phyloP scores from a whole-genome alignment of 1,140 invertebrate species.

The Bemisia tabaci region DNA sequence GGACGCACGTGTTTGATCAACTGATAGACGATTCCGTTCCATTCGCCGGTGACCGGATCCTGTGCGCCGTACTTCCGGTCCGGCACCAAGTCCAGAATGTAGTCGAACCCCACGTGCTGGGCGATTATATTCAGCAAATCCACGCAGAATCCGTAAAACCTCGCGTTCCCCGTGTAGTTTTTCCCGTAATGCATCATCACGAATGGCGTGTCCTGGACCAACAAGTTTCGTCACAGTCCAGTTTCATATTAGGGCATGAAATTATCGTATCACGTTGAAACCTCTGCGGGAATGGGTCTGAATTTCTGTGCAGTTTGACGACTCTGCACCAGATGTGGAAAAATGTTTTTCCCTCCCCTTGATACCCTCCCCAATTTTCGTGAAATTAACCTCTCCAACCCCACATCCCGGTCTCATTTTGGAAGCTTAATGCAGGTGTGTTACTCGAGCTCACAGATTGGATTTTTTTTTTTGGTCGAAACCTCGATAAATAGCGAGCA shows the following conservation, averaged over 20 bases:
- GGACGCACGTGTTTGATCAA: constrained; percentile 52
- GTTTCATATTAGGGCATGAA: neutral
- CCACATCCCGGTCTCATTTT: too few species aligned
- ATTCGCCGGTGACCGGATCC: constrained; percentile 49
- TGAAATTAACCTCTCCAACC: too few species aligned
- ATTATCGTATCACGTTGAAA: too few species aligned
- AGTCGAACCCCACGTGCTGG: constrained; percentile 54
- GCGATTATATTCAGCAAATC: constrained; percentile 52
- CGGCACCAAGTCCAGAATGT: constrained; percentile 54
- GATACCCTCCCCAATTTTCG: too few species aligned
- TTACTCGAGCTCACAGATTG: too few species aligned
- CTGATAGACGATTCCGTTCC: constrained; percentile 73
- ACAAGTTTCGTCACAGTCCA: neutral
- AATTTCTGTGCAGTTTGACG: too few species aligned
- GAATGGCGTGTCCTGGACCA: constrained; percentile 49
- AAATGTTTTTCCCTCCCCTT: too few species aligned
- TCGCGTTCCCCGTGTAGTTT: constrained; percentile 49
- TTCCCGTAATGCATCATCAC: constrained; percentile 50
- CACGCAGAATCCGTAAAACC: constrained; percentile 66
- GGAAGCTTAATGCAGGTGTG: too few species aligned
- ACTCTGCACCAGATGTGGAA: too few species aligned
- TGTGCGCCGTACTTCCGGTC: constrained; percentile 64
- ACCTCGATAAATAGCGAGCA: too few species aligned
- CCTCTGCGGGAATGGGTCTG: too few species aligned
- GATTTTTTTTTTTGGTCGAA: too few species aligned